These are phyloP conservation scores for Phragmatobia fuliginosa DNA, from an alignment of 2,888 invertebrate genomes.

Conservation along the genomic window DNA sequence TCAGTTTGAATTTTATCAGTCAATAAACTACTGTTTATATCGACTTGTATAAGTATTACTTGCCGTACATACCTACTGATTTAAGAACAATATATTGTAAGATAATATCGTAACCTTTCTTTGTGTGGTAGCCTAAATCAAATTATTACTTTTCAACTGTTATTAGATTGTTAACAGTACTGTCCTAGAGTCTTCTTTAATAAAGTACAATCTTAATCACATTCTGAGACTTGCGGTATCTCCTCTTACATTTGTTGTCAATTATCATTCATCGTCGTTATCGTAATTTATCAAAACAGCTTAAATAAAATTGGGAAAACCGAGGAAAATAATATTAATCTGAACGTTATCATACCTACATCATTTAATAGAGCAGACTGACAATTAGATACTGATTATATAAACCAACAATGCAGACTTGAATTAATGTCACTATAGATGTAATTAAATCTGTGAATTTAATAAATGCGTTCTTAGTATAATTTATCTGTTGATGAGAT, in stretches of 20 bases:
- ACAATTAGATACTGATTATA: neutral
- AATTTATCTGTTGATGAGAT: neutral
- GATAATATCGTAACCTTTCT: neutral
- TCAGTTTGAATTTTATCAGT: neutral
- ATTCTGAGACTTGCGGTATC: neutral
- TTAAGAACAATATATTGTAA: neutral
- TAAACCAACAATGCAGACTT: neutral
- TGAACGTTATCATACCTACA: too few species aligned
- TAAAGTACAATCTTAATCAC: too few species aligned
- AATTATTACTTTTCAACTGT: neutral
- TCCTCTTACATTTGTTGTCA: too few species aligned
- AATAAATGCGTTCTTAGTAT: neutral
- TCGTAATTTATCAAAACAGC: too few species aligned
- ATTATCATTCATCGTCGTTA: too few species aligned
- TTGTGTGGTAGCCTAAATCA: neutral
- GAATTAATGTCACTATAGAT: neutral
- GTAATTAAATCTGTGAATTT: neutral
- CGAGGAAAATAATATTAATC: too few species aligned
- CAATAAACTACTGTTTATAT: neutral
- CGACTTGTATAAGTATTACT: neutral
- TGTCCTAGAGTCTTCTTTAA: too few species aligned
- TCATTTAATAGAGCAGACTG: too few species aligned
- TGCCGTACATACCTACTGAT: neutral
- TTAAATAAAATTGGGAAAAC: too few species aligned
- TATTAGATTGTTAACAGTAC: too few species aligned